These are phyloP conservation scores for Myotis yumanensis DNA, from an alignment of 2,113 vertebrate genomes.

Conservation along the genomic window DNA sequence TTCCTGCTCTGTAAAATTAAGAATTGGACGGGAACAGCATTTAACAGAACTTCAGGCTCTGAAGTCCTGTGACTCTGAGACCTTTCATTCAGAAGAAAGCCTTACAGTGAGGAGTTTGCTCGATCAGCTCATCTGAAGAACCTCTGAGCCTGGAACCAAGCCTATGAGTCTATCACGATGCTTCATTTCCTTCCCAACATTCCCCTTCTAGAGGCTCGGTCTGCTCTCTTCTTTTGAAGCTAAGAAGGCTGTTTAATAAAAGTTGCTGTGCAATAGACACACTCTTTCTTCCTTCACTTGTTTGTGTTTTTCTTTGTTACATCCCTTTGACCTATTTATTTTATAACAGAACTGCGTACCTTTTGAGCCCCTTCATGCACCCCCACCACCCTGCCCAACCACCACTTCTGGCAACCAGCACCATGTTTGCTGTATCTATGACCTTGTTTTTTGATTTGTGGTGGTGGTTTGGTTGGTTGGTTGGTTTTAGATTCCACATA, in stretches of 20 bases:
- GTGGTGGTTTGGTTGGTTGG: neutral
- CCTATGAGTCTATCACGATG: neutral
- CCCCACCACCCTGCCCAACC: too few species aligned
- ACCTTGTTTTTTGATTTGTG: neutral
- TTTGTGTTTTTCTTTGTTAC: neutral
- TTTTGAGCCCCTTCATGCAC: neutral
- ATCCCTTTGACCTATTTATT: neutral
- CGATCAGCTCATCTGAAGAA: neutral
- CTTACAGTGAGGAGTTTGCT: neutral
- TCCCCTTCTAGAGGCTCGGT: fast-evolving
- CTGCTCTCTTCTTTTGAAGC: neutral
- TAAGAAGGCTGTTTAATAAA: neutral
- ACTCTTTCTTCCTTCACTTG: neutral
- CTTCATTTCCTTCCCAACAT: neutral
- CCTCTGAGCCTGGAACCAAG: neutral
- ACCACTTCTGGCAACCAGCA: neutral
- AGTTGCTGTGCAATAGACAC: neutral
- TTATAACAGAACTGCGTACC: neutral
- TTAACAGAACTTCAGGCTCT: neutral
- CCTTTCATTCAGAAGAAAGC: neutral
- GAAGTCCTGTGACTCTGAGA: neutral
- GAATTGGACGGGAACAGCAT: neutral
- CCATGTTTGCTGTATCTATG: neutral
- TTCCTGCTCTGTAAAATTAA: neutral
- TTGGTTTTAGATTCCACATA: neutral